A percentile compares a stretch with the other conserved stretches of the same genome.
phyloP scores from a whole-genome alignment of 2,888 invertebrate genomes.

The Erebia epiphron region DNA sequence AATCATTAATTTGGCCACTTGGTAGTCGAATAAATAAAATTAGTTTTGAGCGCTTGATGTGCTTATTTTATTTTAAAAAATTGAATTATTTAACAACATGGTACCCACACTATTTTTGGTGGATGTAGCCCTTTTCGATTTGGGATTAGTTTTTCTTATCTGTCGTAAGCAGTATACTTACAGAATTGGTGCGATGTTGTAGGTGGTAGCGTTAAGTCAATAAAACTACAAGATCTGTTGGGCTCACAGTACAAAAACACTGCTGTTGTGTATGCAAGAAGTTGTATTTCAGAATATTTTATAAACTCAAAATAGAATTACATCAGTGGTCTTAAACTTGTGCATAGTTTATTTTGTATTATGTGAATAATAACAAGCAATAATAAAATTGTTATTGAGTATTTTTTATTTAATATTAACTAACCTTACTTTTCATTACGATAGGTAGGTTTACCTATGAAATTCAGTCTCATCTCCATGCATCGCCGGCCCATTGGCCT shows the following conservation, averaged over 20 bases:
- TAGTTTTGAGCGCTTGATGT: no score
- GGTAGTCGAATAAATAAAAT: no score
- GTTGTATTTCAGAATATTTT: slow-evolving; percentile 70
- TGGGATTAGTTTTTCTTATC: no score
- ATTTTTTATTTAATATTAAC: slow-evolving; percentile 50
- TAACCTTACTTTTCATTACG: not conserved
- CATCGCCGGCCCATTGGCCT: no score
- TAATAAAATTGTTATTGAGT: slow-evolving; percentile 85
- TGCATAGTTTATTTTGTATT: slow-evolving; percentile 88
- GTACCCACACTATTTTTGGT: no score
- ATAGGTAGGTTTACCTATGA: not conserved
- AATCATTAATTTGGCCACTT: not conserved
- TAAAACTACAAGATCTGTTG: slow-evolving; percentile 25
- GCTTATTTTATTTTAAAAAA: no score
- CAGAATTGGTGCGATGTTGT: not conserved
- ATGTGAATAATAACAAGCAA: slow-evolving; percentile 86
- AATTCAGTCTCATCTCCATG: no score
- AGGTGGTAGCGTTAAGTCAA: not conserved
- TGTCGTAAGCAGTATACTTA: not conserved
- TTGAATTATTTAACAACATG: no score
- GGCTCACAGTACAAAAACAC: slow-evolving; percentile 35
- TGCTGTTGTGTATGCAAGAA: slow-evolving; percentile 53
- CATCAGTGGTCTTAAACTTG: slow-evolving; percentile 81
- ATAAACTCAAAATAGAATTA: slow-evolving; percentile 67
- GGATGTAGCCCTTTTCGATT: no score